Percentiles rank a stretch among this genome's conserved stretches.
Evolutionary conservation across 2,888 invertebrate genomes (phyloP).

Genomic region (Drosophila cyrtoloma): DNA sequence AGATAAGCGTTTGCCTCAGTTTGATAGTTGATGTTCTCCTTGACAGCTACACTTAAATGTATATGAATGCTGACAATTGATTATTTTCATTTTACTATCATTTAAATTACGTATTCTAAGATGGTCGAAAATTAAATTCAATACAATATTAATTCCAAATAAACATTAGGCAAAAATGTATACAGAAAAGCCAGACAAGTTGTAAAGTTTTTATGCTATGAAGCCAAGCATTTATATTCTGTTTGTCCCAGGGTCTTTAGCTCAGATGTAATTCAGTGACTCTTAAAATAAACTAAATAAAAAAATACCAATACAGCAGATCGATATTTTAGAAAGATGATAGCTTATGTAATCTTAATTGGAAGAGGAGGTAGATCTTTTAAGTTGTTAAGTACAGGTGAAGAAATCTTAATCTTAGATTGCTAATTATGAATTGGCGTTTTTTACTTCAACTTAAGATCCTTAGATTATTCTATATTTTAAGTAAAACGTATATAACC

Average conservation of each 20-base stretch:
- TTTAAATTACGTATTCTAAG: not conserved
- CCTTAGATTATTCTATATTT: not conserved
- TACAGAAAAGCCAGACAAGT: not conserved
- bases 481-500: not conserved
- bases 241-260: not conserved
- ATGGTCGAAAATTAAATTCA: not conserved
- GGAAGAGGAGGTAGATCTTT: not conserved
- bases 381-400: not conserved
- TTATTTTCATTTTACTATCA: not conserved
- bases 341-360: not conserved
- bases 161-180: not conserved
- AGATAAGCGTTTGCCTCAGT: conserved; percentile 35
- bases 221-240: not conserved
- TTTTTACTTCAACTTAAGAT: not conserved
- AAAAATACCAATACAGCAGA: not conserved
- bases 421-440: not conserved
- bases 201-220: too few species aligned
- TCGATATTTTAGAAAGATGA: not conserved
- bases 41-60: conserved; percentile 7
- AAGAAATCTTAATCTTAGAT: not conserved
- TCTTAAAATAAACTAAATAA: not conserved
- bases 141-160: not conserved
- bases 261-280: not conserved
- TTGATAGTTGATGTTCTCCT: not conserved
- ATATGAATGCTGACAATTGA: conserved; percentile 4